Conservation (phyloP, 2,888 invertebrate genomes). For the Mycalesis mineus region DNA sequence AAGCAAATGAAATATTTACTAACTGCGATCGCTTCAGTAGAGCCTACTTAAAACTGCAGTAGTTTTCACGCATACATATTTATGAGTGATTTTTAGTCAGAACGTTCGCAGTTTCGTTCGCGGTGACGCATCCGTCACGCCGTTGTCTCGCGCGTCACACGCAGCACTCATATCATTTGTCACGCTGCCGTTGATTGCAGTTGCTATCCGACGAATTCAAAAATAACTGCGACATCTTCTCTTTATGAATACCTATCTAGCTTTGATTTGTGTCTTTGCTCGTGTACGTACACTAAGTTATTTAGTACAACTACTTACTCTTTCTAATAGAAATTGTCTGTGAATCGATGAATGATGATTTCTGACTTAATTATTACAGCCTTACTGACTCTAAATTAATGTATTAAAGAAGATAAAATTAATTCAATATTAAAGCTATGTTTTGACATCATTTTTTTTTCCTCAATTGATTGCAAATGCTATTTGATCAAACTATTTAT, state of each 20-base stretch:
- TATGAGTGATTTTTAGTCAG: slow-evolving; percentile 14
- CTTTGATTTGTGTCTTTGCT: not conserved
- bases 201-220: slow-evolving; percentile 18
- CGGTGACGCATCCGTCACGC: slow-evolving; percentile 24
- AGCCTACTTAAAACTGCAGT: not conserved
- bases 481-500: too few relatives aligned
- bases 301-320: too few relatives aligned
- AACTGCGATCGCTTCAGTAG: not conserved
- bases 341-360: too few relatives aligned
- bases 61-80: not conserved
- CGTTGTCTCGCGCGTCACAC: slow-evolving; percentile 22
- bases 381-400: too few relatives aligned
- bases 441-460: too few relatives aligned
- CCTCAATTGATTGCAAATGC: too few relatives aligned
- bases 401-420: too few relatives aligned
- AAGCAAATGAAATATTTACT: too few relatives aligned
- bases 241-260: not conserved
- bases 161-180: slow-evolving; percentile 29
- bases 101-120: slow-evolving; percentile 20
- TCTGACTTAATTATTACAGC: too few relatives aligned
- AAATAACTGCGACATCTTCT: slow-evolving; percentile 9
- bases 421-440: too few relatives aligned
- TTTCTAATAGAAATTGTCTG: too few relatives aligned
- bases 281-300: too few relatives aligned
- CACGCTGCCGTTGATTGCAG: slow-evolving; percentile 25